Conservation (phyloP, 2,113 vertebrate species). For the Pelecanoides urinatrix region DNA sequence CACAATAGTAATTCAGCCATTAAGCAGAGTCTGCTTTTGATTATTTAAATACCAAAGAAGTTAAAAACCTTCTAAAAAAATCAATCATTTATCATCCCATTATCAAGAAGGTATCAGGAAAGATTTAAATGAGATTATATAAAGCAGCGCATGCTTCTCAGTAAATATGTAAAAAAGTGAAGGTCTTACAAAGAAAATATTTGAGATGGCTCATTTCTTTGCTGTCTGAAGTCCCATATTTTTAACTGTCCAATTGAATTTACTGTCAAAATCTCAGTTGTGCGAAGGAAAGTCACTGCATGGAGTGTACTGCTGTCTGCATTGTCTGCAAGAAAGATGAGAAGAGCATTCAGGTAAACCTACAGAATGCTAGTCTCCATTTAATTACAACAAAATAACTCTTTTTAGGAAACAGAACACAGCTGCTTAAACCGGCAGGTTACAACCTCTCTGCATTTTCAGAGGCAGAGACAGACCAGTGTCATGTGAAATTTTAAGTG, state of each 20-base stretch:
- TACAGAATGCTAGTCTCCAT: not conserved
- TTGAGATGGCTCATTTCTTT: slow-evolving; percentile 88
- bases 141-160: not conserved
- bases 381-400: not conserved
- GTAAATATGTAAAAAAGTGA: not conserved
- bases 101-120: not conserved
- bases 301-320: slow-evolving; percentile 97
- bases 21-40: not conserved
- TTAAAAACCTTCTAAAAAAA: not conserved
- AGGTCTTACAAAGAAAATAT: slow-evolving; percentile 90
- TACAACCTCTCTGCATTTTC: not conserved
- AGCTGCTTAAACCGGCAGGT: not conserved
- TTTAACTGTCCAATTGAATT: slow-evolving; percentile 98
- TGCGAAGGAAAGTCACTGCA: slow-evolving; percentile 90
- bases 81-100: not conserved
- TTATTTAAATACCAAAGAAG: not conserved
- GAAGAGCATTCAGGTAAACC: not conserved
- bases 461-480: not conserved
- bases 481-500: not conserved
- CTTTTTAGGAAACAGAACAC: not conserved
- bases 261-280: slow-evolving; percentile 92
- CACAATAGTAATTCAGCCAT: not conserved
- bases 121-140: not conserved
- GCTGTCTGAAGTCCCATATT: slow-evolving; percentile 94
- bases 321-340: slow-evolving; percentile 79